These are phyloP conservation scores for Oreotragus oreotragus DNA, from an alignment of 2,113 vertebrate species.

Conservation along the genomic window DNA sequence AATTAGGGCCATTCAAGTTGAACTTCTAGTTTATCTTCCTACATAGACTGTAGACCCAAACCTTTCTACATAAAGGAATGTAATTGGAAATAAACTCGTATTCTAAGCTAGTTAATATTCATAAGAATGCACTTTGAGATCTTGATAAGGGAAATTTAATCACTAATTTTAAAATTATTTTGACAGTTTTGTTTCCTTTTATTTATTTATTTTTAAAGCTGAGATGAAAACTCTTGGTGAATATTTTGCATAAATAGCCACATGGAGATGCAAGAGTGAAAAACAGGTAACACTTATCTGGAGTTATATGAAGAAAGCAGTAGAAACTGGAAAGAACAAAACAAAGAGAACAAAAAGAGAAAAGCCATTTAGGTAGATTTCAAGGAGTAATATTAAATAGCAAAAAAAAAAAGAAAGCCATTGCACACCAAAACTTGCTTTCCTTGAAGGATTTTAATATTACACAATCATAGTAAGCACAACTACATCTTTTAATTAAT, in stretches of 20 bases:
- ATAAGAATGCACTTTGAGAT: neutral
- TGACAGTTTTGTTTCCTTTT: neutral
- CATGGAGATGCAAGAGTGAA: neutral
- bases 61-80: neutral
- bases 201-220: neutral
- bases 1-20: neutral
- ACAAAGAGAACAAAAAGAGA: neutral
- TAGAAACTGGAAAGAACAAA: neutral
- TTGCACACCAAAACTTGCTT: neutral
- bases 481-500: neutral
- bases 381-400: neutral
- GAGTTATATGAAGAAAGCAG: neutral
- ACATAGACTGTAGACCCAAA: neutral
- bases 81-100: neutral
- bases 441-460: neutral
- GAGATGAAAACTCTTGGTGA: neutral
- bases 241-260: slow-evolving; percentile 2
- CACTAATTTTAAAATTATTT: neutral
- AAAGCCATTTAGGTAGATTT: neutral
- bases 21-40: neutral
- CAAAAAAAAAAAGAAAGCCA: neutral
- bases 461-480: neutral
- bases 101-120: neutral
- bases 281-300: neutral
- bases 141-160: neutral